Base-by-base conservation (phyloP, 2,888 invertebrate species). In the Campoplex capitator region DNA sequence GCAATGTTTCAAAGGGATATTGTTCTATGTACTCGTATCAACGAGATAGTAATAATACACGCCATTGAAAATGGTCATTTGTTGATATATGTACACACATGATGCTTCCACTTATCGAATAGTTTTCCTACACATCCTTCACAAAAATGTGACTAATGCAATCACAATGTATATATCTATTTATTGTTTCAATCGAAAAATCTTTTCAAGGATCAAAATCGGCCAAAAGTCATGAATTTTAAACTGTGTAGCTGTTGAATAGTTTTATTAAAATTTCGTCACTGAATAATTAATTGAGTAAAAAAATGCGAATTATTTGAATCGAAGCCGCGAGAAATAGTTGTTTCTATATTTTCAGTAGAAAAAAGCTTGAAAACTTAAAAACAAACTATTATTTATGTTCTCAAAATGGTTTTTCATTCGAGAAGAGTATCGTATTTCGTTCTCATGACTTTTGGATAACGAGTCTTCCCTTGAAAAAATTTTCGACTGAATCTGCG, bases 31-130 rank as follows among this genome's bases (percentile, higher is more conserved):
- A 48, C 80, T 73, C 56, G 9, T 48, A 80, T 51, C 65, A 28
- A 75, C 79, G 45, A 80, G 62, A 79, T 51, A 67, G 71, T 79
- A 75, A 83, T 62, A 78, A 48, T 58, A 8, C 73, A 73, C 58
- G 62, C 16, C 58, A 18, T 75, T 42, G 65, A 67, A 75, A 83
- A 70, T 77, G 16, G 56, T 73, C 65, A 56, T 70, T 58, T 73
- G 13, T 67, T 38, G 58, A 28, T 48, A 35, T n/a, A 45, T 42
- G 54, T 65, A 23, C 45, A 73, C 56, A 71, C 86, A 76, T 79
- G 84, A 84, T 78, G 83, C 88, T 79, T 77, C 68, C 74, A 86
- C 71, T 83, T 71, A 78, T 54, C 65, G 45, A 77, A 80, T 84
- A 80, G 73, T 81, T 83, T 81, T 2, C 62, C 80, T 75, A 42